Percentiles rank a stretch among this genome's conserved stretches.
These are phyloP conservation scores for Syrista parreyssii DNA, from an alignment of 2,888 invertebrate species.

Conservation along the genomic window DNA sequence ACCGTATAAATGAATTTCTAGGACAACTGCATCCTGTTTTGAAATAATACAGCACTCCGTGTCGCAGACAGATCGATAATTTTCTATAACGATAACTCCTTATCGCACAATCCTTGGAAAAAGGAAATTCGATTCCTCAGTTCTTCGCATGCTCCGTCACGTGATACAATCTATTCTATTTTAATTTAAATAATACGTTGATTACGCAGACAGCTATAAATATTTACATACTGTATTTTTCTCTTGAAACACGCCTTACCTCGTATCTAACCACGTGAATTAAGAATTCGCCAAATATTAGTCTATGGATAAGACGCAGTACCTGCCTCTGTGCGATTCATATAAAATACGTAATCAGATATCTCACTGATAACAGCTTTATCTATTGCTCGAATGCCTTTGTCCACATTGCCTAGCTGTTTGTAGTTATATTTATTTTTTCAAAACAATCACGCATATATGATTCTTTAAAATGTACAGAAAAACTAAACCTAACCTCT, in stretches of 20 bases:
- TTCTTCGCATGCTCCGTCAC: not conserved
- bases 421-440: not conserved
- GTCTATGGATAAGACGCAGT: not conserved
- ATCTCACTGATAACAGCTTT: not conserved
- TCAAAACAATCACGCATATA: not conserved
- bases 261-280: not conserved
- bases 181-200: not conserved
- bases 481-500: no score
- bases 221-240: not conserved
- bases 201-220: not conserved
- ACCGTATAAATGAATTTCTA: not conserved
- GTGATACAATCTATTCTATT: not conserved
- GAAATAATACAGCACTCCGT: not conserved
- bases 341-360: not conserved
- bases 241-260: not conserved
- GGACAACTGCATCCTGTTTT: not conserved
- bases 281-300: not conserved
- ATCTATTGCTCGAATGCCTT: not conserved
- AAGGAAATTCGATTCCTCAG: not conserved
- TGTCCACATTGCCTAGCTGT: not conserved
- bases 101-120: not conserved
- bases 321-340: not conserved
- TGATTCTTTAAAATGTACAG: no score
- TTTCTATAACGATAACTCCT: not conserved
- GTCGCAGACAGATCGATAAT: not conserved